phyloP scores from a whole-genome alignment of 2,797 vertebrate species.

The Peromyscus melanophrys region DNA sequence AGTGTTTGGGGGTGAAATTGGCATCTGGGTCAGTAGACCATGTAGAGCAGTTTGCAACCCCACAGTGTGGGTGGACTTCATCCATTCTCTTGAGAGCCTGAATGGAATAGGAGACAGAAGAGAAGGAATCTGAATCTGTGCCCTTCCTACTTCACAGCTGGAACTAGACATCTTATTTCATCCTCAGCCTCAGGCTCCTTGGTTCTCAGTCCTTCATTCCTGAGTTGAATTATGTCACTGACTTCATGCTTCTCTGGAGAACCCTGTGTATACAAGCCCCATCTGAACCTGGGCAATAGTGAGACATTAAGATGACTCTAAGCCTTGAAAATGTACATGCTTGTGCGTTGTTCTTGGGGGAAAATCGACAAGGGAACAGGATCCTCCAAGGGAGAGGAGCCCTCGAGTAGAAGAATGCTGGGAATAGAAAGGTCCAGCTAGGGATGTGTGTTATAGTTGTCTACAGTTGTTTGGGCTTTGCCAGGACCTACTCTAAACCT shows the following conservation, averaged over 20 bases:
- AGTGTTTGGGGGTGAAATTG: not conserved
- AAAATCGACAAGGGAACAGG: not conserved
- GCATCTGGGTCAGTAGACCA: not conserved
- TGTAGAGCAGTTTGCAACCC: not conserved
- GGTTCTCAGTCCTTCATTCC: not conserved
- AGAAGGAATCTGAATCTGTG: not conserved
- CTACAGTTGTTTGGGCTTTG: not conserved
- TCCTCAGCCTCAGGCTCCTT: not conserved
- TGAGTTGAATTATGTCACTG: not conserved
- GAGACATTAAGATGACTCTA: not conserved
- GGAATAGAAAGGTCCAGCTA: not conserved
- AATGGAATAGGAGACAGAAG: not conserved
- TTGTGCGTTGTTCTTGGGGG: not conserved
- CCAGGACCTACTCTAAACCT: not conserved
- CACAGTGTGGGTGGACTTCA: not conserved
- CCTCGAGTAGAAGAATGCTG: not conserved
- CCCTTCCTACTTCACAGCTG: not conserved
- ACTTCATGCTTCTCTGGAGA: not conserved
- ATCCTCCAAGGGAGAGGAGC: not conserved
- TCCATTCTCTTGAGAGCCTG: not conserved
- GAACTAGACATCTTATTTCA: not conserved
- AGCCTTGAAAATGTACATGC: not conserved
- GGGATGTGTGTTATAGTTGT: not conserved
- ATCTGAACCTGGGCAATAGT: not conserved
- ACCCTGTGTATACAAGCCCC: not conserved